Base-by-base conservation (phyloP, 2,888 invertebrate species). In the Orthosia cruda region DNA sequence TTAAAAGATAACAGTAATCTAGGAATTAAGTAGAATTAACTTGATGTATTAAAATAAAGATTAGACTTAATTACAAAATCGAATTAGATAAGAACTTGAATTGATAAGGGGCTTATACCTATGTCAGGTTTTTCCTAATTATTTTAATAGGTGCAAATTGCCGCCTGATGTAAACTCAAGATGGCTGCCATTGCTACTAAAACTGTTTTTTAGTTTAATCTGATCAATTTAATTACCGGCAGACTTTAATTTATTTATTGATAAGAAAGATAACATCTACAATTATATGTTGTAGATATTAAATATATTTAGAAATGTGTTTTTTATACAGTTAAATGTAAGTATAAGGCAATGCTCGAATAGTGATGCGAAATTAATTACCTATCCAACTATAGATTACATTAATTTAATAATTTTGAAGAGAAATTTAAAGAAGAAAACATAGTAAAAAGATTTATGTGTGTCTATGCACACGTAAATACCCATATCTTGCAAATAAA, bases 1-100 rank as follows among this genome's bases (percentile, higher is more conserved):
- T 74, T 55, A 40, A 58, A 58, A 65, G 82, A 85, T 83, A 83
- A 62, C 0, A 4, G 32, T 81, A 66, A 85, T 85, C 72, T 62
- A n/a, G 12, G 65, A 50, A 64, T 68, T 81, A 85, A 45, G 12
- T 54, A 57, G 61, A 55, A 73, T 85, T 85, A 83, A 57, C 59
- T 49, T 68, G 70, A 72, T 72, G 52, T 55, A 67, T 84, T 81
- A 65, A 82, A 71, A 50, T 50, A 66, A 32, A 57, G 77, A 85
- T 85, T 61, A 81, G 13, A 32, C 50, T 23, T 71, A 71, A 80
- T 81, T 80, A 71, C 12, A 54, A 75, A 69, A 57, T 70, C 59
- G 62, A 73, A 76, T 83, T 68, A 65, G 83, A 85, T 82, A 75
- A 70, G 23, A 65, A 26, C 12, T 68, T 84, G 57, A 16, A 74